Evolutionary conservation across 2,888 invertebrate genomes (phyloP), one percentile per base, ranked within the genome.

Genomic region (Trichacis sp.): DNA sequence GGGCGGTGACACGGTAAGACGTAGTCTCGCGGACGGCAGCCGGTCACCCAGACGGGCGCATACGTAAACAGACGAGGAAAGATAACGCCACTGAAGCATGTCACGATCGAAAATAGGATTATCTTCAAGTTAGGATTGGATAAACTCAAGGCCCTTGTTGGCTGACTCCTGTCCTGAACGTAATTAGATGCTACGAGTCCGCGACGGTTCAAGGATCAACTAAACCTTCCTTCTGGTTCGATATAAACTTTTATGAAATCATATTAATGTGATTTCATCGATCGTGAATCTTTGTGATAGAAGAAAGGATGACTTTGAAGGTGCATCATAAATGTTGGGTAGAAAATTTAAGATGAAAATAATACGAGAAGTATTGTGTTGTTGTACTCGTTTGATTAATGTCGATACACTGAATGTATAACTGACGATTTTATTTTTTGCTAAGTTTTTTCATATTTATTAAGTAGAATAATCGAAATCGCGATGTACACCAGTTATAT

Each of bases 61-160:
- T 63, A 63, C 50, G 52, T 63, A 63, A 60, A 60, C 40, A 63
- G 63, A 63, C 63, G 42, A 57, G 63, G 59, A 60, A 65, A 66
- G 66, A 62, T 64, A 64, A 69, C 58, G 55, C 68, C 64, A 53
- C 46, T 58, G 67, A 63, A 68, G 70, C 68, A 68, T 69, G 68
- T 69, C 71, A 69, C 75, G 63, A 74, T 73, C 69, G 71, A 66
- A 68, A 74, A 76, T 73, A 69, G 74, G 74, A 78, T 78, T 77
- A 77, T 77, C 73, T 69, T 54, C 61, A 63, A 75, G 72, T 76
- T 73, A 70, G 71, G 73, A 75, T 74, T 74, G 74, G 73, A 71
- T 73, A 73, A 74, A 71, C 72, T 64, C 58, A 30, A 59, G 71
- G 68, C 69, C 74, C 68, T 68, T 66, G 70, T 69, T 68, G 68